Percentiles rank a stretch among this genome's conserved stretches.
Evolutionary conservation across 2,113 vertebrate species (phyloP).

Genomic region (Scatophagus argus): DNA sequence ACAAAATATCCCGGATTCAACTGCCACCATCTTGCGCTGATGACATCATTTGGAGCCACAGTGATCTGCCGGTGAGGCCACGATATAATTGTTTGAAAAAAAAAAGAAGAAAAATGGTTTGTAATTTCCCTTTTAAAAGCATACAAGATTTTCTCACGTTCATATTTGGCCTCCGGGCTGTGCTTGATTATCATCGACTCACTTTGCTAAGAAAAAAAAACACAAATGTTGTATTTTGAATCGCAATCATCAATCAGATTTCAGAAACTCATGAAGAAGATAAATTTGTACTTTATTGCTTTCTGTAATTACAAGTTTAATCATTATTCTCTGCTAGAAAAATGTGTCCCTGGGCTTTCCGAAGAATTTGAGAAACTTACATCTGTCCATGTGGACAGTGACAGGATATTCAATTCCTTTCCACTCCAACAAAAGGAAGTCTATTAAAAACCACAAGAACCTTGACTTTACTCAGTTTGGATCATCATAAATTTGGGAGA

Average conservation of each 20-base stretch:
- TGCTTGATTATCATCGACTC: slow-evolving; percentile 4
- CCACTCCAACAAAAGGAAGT: neutral
- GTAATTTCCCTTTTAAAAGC: slow-evolving; percentile 5
- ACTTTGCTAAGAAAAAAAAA: slow-evolving; percentile 22
- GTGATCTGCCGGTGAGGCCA: too few species aligned
- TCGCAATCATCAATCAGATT: slow-evolving; percentile 9
- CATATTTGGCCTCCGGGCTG: neutral
- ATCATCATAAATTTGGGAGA: slow-evolving; percentile 15
- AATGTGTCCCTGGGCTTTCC: neutral
- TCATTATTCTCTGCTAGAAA: neutral
- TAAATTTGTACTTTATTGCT: slow-evolving; percentile 1
- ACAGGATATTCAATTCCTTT: neutral
- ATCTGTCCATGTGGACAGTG: neutral
- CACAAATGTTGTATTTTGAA: neutral
- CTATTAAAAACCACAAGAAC: slow-evolving; percentile 31
- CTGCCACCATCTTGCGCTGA: too few species aligned
- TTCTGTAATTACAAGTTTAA: neutral
- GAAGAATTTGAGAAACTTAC: neutral
- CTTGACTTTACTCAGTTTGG: neutral
- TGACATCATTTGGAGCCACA: too few species aligned
- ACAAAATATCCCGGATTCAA: too few species aligned
- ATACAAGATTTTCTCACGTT: slow-evolving; percentile 1
- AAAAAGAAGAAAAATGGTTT: too few species aligned
- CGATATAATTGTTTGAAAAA: neutral
- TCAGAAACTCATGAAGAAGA: neutral